These are phyloP conservation scores for Pseudanteris insignis DNA, from an alignment of 2,888 invertebrate genomes.

Conservation along the genomic window DNA sequence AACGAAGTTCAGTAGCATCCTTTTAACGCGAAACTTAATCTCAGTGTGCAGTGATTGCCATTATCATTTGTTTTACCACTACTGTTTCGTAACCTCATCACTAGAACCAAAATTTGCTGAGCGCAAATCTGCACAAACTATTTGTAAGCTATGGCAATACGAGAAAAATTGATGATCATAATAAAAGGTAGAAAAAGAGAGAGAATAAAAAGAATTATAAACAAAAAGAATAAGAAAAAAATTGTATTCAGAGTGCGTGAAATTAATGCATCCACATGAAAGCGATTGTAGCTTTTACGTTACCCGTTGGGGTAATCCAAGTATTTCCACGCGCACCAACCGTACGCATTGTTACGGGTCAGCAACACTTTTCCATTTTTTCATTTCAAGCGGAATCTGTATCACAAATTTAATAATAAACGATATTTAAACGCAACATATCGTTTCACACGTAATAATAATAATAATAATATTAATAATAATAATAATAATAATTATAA, in stretches of 20 bases:
- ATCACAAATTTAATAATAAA: constrained; percentile 22
- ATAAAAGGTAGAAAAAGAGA: constrained; percentile 17
- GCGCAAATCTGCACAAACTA: constrained; percentile 30
- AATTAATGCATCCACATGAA: constrained; percentile 10
- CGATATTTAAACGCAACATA: constrained; percentile 39
- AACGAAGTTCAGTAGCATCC: too few species aligned
- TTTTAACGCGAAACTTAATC: too few species aligned
- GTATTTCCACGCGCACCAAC: constrained; percentile 18
- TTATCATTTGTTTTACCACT: too few species aligned
- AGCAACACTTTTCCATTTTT: neutral
- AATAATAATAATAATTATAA: too few species aligned
- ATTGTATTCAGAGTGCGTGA: too few species aligned
- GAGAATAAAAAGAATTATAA: constrained; percentile 6
- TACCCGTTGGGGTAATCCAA: neutral
- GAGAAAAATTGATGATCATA: constrained; percentile 13
- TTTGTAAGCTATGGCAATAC: constrained; percentile 26
- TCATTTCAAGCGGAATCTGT: constrained; percentile 2
- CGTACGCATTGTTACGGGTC: constrained; percentile 1
- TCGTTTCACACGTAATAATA: constrained; percentile 36
- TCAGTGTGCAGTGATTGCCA: too few species aligned
- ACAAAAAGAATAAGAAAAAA: constrained; percentile 8
- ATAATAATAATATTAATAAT: too few species aligned
- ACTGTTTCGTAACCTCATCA: too few species aligned
- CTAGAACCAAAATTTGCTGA: too few species aligned
- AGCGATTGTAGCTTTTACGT: constrained; percentile 13